phyloP scores from a whole-genome alignment of 2,797 vertebrate species.

The Pangasius mekongensis region DNA sequence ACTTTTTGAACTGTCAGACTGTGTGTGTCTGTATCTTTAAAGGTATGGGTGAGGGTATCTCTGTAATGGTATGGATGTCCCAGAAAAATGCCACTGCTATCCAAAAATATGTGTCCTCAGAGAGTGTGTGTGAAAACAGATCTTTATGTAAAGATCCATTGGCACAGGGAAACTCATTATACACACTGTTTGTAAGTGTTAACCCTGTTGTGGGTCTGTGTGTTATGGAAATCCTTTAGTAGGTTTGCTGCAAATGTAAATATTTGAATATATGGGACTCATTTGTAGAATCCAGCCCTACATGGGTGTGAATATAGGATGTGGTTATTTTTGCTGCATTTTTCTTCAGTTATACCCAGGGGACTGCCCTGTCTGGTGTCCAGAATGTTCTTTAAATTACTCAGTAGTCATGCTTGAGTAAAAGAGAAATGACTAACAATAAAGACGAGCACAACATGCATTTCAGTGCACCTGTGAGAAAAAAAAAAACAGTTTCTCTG shows the following conservation, averaged over 20 bases:
- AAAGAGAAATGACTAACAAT: not conserved
- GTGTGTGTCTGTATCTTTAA: not conserved
- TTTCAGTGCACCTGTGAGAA: not conserved
- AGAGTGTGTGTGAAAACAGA: not conserved
- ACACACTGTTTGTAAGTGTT: not conserved
- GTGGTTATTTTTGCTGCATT: not conserved
- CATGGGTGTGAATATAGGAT: constrained; percentile 4
- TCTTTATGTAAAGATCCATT: not conserved
- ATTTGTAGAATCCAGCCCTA: not conserved
- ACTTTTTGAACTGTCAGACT: not conserved
- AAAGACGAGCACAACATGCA: not conserved
- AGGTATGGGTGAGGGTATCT: not conserved
- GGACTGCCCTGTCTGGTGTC: constrained; percentile 1
- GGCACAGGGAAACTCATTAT: not conserved
- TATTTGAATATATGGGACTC: not conserved
- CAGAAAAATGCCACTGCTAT: constrained; percentile 8
- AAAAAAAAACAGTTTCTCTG: not conserved
- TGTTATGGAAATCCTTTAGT: not conserved
- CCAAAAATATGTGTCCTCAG: not conserved
- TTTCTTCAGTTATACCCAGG: not conserved
- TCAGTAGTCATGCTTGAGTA: not conserved
- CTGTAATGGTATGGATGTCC: constrained; percentile 15
- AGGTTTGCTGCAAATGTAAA: not conserved
- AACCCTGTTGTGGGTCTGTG: not conserved
- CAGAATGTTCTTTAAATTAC: constrained; percentile 11